Evolutionary conservation across 2,797 vertebrate species (phyloP).

Genomic region (Alfaro cultratus): DNA sequence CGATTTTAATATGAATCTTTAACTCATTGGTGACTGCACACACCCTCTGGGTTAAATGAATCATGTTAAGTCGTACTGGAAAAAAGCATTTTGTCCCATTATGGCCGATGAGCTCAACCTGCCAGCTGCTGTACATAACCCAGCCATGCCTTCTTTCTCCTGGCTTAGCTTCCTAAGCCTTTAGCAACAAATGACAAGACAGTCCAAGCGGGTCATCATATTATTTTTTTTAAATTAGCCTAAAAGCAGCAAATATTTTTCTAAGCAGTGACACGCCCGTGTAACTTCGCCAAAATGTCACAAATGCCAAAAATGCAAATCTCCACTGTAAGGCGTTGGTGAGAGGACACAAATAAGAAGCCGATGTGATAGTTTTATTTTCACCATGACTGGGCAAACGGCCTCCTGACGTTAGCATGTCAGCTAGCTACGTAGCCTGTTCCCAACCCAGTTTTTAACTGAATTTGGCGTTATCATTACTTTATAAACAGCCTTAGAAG

Average conservation of each 20-base stretch:
- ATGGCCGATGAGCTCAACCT: constrained; percentile 17
- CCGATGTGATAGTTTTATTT: constrained; percentile 64
- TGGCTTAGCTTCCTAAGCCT: constrained; percentile 50
- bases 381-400: constrained; percentile 85
- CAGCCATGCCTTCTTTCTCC: constrained; percentile 35
- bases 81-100: neutral
- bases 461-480: neutral
- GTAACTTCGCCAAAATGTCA: neutral
- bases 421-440: constrained; percentile 44
- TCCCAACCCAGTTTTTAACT: constrained; percentile 22
- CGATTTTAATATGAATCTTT: neutral
- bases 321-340: neutral
- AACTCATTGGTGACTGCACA: constrained; percentile 3
- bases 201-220: constrained; percentile 42
- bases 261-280: constrained; percentile 26
- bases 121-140: constrained; percentile 47
- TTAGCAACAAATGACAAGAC: constrained; percentile 56
- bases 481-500: neutral
- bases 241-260: neutral
- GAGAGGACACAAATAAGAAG: constrained; percentile 5
- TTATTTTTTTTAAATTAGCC: neutral
- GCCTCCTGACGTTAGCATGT: constrained; percentile 75
- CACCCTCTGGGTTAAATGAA: neutral
- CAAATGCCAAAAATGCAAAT: neutral
- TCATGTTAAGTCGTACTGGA: neutral